Evolutionary conservation across 53 echinoderm and acorn worm genomes (phyloP).

Genomic region (Arbacia lixula): DNA sequence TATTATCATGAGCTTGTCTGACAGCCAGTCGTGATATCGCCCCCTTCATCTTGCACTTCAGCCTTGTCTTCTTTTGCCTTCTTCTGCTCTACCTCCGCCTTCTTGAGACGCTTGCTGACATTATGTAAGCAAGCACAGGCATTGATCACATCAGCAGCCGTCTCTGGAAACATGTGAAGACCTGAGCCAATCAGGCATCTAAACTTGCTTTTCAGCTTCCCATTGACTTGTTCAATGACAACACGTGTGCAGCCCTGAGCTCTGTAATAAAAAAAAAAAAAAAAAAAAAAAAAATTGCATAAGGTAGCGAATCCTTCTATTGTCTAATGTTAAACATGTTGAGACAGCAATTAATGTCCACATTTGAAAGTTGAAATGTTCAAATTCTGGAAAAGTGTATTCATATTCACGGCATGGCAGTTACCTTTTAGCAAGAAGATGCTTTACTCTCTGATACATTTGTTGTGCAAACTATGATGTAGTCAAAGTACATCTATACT

Average conservation of each 20-base stretch:
- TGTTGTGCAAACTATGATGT: no score
- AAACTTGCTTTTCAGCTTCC: constrained; percentile 41
- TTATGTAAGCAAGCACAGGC: constrained; percentile 32
- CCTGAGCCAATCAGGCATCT: constrained; percentile 28
- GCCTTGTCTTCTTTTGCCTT: neutral
- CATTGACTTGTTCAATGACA: constrained; percentile 44
- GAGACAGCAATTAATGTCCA: no score
- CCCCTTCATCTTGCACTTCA: neutral
- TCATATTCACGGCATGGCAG: no score
- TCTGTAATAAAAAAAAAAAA: no score
- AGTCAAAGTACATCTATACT: no score
- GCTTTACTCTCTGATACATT: no score
- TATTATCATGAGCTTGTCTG: constrained; percentile 14
- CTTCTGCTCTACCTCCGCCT: constrained; percentile 15
- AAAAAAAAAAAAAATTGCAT: no score
- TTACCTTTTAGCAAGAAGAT: no score
- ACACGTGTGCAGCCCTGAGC: constrained; percentile 51
- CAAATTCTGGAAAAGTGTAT: no score
- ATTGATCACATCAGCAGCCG: constrained; percentile 33
- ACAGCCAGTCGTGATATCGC: neutral
- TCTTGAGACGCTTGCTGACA: constrained; percentile 13
- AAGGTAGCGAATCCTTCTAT: no score
- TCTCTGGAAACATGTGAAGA: constrained; percentile 22
- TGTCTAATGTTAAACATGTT: no score
- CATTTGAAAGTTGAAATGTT: no score